Conservation (phyloP, 2,113 vertebrate genomes). For the Ammospiza nelsoni region DNA sequence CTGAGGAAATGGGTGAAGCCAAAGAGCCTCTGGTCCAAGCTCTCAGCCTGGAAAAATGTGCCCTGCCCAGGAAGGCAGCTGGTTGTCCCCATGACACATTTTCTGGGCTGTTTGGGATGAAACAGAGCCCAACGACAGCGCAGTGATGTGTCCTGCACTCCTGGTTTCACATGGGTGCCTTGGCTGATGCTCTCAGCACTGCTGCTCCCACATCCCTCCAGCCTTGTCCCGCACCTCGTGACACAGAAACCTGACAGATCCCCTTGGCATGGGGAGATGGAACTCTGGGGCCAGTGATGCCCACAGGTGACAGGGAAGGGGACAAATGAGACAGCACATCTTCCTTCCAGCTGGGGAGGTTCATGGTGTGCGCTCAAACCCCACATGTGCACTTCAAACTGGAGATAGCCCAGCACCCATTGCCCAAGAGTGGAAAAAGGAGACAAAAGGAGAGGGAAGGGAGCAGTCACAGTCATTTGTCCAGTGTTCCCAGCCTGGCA, state of each 20-base stretch:
- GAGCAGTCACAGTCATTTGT: constrained; percentile 9
- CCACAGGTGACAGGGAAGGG: background rate
- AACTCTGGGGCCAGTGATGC: background rate
- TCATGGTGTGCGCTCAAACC: background rate
- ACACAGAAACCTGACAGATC: background rate
- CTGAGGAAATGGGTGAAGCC: background rate
- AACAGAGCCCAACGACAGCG: background rate
- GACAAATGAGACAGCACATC: background rate
- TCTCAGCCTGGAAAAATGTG: background rate
- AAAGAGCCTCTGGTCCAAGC: background rate
- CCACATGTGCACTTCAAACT: background rate
- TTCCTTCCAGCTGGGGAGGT: background rate
- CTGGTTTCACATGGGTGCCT: background rate
- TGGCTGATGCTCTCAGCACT: background rate
- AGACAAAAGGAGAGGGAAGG: constrained; percentile 28
- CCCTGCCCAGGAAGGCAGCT: background rate
- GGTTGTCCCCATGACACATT: background rate
- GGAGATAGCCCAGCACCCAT: background rate
- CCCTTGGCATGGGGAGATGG: background rate
- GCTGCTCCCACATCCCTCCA: background rate
- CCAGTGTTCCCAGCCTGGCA: background rate
- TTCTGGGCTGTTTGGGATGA: background rate
- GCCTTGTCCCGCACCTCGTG: background rate
- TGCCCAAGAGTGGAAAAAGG: background rate
- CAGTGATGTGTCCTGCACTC: background rate